Evolutionary conservation across 2,888 invertebrate species (phyloP).

Genomic region (Parochlus steinenii): DNA sequence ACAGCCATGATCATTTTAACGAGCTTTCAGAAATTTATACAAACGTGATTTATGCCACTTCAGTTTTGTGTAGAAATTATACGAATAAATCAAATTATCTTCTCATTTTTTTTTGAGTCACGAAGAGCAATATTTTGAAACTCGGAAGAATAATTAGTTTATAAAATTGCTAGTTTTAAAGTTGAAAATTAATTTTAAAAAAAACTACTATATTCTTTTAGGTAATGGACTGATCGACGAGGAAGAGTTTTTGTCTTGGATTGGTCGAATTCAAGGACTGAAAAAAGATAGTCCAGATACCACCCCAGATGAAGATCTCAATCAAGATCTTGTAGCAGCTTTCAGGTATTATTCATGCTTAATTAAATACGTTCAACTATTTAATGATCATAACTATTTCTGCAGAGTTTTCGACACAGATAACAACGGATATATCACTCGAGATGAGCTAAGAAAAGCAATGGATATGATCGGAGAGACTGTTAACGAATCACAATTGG

Average conservation of each 20-base stretch:
- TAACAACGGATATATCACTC: conserved; percentile 75
- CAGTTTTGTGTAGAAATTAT: too few relatives aligned
- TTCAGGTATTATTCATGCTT: conserved; percentile 39
- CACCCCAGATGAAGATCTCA: conserved; percentile 42
- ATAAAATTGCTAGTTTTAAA: too few relatives aligned
- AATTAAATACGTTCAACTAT: background rate
- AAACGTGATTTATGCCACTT: too few relatives aligned
- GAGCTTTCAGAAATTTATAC: too few relatives aligned
- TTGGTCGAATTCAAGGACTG: conserved; percentile 53
- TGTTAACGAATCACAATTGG: conserved; percentile 56
- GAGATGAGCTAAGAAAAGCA: conserved; percentile 57
- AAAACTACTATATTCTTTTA: conserved; percentile 28
- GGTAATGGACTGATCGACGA: conserved; percentile 61
- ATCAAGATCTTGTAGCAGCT: conserved; percentile 69
- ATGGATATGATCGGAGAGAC: conserved; percentile 70
- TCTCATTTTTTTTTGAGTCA: too few relatives aligned
- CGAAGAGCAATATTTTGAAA: too few relatives aligned
- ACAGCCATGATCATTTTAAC: too few relatives aligned
- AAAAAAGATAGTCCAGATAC: conserved; percentile 27
- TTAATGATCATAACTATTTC: background rate
- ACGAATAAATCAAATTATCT: too few relatives aligned
- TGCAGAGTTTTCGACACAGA: conserved; percentile 75
- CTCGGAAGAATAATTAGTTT: too few relatives aligned
- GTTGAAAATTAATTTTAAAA: too few relatives aligned
- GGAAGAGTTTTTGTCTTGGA: conserved; percentile 62